These are phyloP conservation scores for Drosophila parvula DNA, from an alignment of 1,140 invertebrate species.

Conservation along the genomic window DNA sequence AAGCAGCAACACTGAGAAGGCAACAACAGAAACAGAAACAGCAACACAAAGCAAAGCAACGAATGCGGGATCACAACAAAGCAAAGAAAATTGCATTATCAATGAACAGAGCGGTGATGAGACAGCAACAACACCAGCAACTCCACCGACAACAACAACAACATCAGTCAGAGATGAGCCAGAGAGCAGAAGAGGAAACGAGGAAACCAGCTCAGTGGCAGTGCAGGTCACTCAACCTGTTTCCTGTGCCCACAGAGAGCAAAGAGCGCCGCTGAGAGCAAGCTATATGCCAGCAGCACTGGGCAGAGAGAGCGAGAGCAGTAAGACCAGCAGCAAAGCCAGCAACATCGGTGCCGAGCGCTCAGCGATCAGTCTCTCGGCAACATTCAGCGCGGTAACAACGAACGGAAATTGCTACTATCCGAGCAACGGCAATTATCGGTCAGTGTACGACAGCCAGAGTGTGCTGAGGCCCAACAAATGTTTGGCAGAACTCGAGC, in stretches of 20 bases:
- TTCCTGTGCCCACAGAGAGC: conserved; percentile 61
- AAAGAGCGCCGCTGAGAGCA: conserved; percentile 22
- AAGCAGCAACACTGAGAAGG: conserved; percentile 12
- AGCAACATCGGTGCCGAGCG: conserved; percentile 27
- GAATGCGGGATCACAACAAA: conserved; percentile 82
- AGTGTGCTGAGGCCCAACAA: conserved; percentile 73
- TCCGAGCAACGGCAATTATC: conserved; percentile 13
- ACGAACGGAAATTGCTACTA: conserved; percentile 21
- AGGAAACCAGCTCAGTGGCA: conserved; percentile 62
- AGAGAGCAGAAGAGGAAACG: conserved; percentile 23
- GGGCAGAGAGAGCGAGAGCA: neutral
- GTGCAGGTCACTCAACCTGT: conserved; percentile 82
- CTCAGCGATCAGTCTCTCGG: conserved; percentile 75
- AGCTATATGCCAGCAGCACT: conserved; percentile 5
- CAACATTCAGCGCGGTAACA: conserved; percentile 60
- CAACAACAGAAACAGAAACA: conserved; percentile 15
- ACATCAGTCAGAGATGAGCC: neutral
- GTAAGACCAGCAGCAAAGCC: conserved; percentile 13
- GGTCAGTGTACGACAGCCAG: conserved; percentile 31
- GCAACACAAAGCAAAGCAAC: conserved; percentile 57
- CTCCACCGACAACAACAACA: conserved; percentile 14
- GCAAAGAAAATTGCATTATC: conserved; percentile 66
- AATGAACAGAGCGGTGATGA: conserved; percentile 58
- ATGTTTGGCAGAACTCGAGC: conserved; percentile 83
- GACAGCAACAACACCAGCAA: conserved; percentile 22